Evolutionary conservation across 2,888 invertebrate genomes (phyloP), one percentile per base, ranked within the genome.

Genomic region (Trachelus stipa): DNA sequence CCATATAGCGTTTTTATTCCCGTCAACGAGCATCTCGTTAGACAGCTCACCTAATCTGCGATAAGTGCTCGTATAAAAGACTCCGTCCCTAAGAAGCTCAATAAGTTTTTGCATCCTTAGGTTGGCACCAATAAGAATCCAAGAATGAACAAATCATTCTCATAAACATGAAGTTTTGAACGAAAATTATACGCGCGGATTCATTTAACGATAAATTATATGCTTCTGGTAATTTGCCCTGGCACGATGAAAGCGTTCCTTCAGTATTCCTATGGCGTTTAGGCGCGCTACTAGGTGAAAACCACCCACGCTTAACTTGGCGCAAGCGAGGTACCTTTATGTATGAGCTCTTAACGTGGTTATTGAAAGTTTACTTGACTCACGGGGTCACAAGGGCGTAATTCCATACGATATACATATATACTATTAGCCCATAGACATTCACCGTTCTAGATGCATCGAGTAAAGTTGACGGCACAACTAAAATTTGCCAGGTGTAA

Each of bases 1-100:
- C 6, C 1, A 23, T 23, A 9, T 56, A 23, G 9, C 23, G 9
- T 56, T 56, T 56, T 56, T 23, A 56, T 56, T 56, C 56, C 23
- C 23, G 56, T 23, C 56, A 23, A 56, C 23, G 23, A 23, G 56
- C 56, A 56, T 73, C 34, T 35, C 74, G 30, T 40, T 78, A 81
- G 81, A 80, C 80, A 69, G 81, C 86, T 81, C 83, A 77, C 81
- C 84, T 87, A 87, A 87, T 88, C 85, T 80, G 78, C 85, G 82
- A 83, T 85, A 87, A 87, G 85, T 87, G 84, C 81, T 83, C 81
- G 83, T 87, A 56, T 56, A 2, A 0, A 56, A 56, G 23, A 56
- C 9, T 56, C 56, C 56, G 23, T 23, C 9, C 56, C 9, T 56
- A 56, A 23, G 56, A 56, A 23, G 40, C 40, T 40, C 15, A 40